Conservation (phyloP, 1,140 invertebrate genomes). For the Dreissena polymorpha region DNA sequence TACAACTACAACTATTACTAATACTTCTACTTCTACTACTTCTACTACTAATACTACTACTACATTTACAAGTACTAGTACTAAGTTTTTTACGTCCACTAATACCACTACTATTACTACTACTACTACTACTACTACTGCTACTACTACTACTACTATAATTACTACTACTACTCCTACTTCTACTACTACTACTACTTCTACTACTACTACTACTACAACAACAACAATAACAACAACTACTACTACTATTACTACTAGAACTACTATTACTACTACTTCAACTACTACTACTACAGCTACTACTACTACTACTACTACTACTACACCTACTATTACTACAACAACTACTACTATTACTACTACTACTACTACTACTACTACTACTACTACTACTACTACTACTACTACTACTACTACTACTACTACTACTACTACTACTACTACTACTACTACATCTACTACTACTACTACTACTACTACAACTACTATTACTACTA, state of each 20-base stretch:
- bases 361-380: not conserved
- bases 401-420: not conserved
- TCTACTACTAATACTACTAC: slow-evolving; percentile 21
- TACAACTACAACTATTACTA: too few relatives aligned
- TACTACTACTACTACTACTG: slow-evolving; percentile 17
- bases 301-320: slow-evolving; percentile 24
- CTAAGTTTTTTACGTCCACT: slow-evolving; percentile 14
- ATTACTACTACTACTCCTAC: slow-evolving; percentile 9
- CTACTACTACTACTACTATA: slow-evolving; percentile 15
- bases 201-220: slow-evolving; percentile 11
- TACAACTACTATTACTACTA: not conserved
- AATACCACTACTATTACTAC: slow-evolving; percentile 10
- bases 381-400: not conserved
- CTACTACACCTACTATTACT: too few relatives aligned
- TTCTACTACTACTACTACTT: too few relatives aligned
- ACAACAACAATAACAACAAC: slow-evolving; percentile 3
- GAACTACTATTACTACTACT: slow-evolving; percentile 17
- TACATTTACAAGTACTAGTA: slow-evolving; percentile 14
- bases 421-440: too few relatives aligned
- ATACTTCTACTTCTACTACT: too few relatives aligned
- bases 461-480: not conserved
- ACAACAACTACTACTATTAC: too few relatives aligned
- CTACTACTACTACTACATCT: not conserved
- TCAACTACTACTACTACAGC: slow-evolving; percentile 13
- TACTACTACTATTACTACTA: slow-evolving; percentile 18